Evolutionary conservation across 1,140 invertebrate genomes (phyloP).

Genomic region (Heliconius melpomene): DNA sequence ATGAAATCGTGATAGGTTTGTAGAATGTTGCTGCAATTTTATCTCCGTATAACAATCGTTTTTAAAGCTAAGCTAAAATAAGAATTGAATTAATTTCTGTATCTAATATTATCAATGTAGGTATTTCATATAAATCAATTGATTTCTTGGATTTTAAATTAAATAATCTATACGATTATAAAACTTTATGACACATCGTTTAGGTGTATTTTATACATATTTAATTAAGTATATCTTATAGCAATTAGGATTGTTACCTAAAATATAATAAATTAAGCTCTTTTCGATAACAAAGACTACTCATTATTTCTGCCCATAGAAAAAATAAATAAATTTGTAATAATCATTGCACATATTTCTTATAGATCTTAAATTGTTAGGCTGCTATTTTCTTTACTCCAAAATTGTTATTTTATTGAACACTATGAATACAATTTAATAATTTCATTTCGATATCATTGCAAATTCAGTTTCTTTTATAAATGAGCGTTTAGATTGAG

Average conservation of each 20-base stretch:
- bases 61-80: neutral
- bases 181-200: neutral
- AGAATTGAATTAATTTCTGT: neutral
- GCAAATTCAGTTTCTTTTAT: no score
- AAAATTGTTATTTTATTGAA: no score
- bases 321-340: neutral
- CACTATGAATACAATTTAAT: no score
- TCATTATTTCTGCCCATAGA: neutral
- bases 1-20: slow-evolving; percentile 45
- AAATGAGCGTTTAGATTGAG: no score
- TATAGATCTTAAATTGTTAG: no score
- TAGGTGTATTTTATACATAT: no score
- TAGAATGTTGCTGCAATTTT: slow-evolving; percentile 29
- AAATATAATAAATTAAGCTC: neutral
- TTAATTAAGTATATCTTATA: no score
- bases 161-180: neutral
- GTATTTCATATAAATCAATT: neutral
- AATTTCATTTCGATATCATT: no score
- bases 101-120: neutral
- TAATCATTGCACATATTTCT: no score
- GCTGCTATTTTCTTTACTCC: no score
- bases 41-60: neutral
- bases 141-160: neutral
- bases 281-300: neutral
- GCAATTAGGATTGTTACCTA: neutral